Conservation (phyloP, 2,888 invertebrate species). For the Mythimna loreyi region DNA sequence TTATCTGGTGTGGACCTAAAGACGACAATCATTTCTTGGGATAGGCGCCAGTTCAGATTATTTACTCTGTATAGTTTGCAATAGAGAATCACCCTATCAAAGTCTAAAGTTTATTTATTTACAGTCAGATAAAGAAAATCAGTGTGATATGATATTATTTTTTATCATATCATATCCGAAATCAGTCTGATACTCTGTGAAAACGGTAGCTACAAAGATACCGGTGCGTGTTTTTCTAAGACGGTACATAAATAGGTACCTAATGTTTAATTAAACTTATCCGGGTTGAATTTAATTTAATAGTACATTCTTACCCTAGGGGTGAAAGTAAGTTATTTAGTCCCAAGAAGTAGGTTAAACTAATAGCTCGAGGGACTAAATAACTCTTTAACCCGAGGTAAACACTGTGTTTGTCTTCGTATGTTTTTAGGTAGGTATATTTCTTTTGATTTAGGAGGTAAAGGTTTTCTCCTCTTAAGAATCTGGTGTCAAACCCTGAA, state of each 20-base stretch:
- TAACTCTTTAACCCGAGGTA: too few relatives aligned
- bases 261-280: too few relatives aligned
- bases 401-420: too few relatives aligned
- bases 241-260: not conserved
- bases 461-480: too few relatives aligned
- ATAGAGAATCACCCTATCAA: not conserved
- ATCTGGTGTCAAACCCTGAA: too few relatives aligned
- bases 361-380: too few relatives aligned
- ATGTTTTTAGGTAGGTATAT: too few relatives aligned
- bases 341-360: too few relatives aligned
- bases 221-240: not conserved
- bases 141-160: not conserved
- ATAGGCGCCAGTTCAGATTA: not conserved
- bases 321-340: too few relatives aligned
- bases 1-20: not conserved
- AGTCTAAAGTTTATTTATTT: constrained; percentile 1
- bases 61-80: not conserved
- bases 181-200: not conserved
- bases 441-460: too few relatives aligned
- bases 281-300: too few relatives aligned
- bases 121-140: not conserved
- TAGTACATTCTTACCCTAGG: too few relatives aligned
- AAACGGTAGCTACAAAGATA: not conserved
- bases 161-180: not conserved
- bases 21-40: not conserved